Evolutionary conservation across 2,888 invertebrate genomes (phyloP).

Genomic region (Hyalella azteca): DNA sequence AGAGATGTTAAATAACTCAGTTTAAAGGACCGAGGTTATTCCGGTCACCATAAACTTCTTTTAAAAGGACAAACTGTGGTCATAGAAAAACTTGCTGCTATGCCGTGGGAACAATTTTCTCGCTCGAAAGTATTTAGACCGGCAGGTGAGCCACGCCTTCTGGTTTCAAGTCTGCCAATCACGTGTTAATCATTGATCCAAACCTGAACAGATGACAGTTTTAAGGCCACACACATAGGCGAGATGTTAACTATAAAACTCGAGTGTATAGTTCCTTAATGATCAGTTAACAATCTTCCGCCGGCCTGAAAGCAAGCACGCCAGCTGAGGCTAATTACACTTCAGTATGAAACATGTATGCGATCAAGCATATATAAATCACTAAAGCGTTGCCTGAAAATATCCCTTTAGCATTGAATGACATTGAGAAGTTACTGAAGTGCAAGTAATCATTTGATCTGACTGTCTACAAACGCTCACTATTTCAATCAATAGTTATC

Average conservation of each 20-base stretch:
- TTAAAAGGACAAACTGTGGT: background rate
- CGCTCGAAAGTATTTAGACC: background rate
- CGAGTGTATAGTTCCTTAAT: background rate
- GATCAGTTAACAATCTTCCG: background rate
- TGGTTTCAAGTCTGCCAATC: background rate
- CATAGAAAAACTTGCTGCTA: background rate
- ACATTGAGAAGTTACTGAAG: no score
- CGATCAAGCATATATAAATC: background rate
- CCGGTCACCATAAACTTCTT: background rate
- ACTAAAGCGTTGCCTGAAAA: background rate
- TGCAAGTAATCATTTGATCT: no score
- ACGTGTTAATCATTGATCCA: background rate
- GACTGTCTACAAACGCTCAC: no score
- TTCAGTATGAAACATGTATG: background rate
- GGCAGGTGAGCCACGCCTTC: background rate
- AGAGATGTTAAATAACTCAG: conserved; percentile 2
- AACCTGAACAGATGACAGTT: background rate
- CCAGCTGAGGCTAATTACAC: background rate
- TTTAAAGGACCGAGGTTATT: background rate
- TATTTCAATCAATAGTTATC: no score
- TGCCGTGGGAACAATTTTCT: background rate
- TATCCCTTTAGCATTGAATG: background rate
- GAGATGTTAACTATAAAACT: background rate
- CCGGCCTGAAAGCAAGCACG: background rate
- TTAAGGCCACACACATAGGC: background rate